Percentiles rank a stretch among this genome's conserved stretches.
Evolutionary conservation across 2,113 vertebrate genomes (phyloP).

Genomic region (Sinocyclocheilus maitianheensis): DNA sequence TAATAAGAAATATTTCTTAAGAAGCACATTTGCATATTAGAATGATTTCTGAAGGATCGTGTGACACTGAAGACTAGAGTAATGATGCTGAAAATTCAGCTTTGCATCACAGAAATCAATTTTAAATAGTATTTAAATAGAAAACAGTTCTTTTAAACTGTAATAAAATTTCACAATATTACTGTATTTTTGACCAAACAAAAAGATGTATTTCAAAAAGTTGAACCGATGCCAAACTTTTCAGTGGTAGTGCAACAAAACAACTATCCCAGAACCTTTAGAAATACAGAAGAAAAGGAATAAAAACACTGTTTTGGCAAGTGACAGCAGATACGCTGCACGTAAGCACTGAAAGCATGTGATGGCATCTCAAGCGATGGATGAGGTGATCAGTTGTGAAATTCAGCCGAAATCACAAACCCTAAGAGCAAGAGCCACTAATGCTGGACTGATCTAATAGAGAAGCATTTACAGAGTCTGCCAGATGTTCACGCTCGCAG

Average conservation of each 20-base stretch:
- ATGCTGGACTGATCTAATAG: background rate
- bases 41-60: background rate
- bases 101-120: too few species aligned
- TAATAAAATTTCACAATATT: background rate
- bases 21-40: background rate
- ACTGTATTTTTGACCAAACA: background rate
- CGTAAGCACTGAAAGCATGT: background rate
- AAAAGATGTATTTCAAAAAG: background rate
- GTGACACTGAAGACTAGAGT: background rate
- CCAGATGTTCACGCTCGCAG: background rate
- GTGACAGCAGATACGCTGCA: background rate
- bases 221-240: background rate
- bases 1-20: too few species aligned
- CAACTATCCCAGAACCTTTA: background rate
- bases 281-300: background rate
- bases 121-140: too few species aligned
- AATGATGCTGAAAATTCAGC: too few species aligned
- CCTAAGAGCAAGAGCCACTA: background rate
- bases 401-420: background rate
- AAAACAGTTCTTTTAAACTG: background rate
- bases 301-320: background rate
- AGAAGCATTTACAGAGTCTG: background rate
- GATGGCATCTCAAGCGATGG: background rate
- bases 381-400: conserved; percentile 7
- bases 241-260: background rate